Evolutionary conservation across 23 tunicate species (phyloP), one percentile per base, ranked within the genome.

Genomic region (Halocynthia aurantium): DNA sequence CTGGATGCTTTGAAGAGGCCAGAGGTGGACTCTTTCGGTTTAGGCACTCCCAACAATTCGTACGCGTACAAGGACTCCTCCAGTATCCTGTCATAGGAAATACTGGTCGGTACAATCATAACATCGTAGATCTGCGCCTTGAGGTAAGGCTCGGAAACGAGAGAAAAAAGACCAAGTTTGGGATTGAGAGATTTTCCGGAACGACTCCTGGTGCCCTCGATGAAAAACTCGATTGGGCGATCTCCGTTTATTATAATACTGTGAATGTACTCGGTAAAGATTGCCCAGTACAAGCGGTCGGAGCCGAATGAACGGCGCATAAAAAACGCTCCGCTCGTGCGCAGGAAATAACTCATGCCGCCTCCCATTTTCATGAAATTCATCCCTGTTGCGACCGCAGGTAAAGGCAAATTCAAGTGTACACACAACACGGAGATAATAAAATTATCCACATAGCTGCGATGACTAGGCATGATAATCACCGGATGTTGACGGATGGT

Each of bases 381-480:
- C 97, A 91, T 91, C 13, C 97, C 97, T 49, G 91, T 69, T 22
- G 97, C 97, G 57, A 91, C 85, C n/a, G 97, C 97, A 18, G 97
- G 97, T 12, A 91, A 75, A 22, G 97, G 97, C 53, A 91, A 53
- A 63, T 85, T 75, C 0, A 91, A 58, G 51, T 83, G 88, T 65
- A 91, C 89, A 76, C 88, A 91, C 10, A 85, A 74, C 5, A 91
- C 62, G 22, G 97, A 91, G 7, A 91, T 70, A 52, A 91, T 84
- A 6, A 85, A 55, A 81, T 85, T 85, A 57, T 91, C 97, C 97
- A 91, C 85, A 55, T 91, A 91, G 77, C 97, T 83, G 7, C 97
- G 84, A 77, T 91, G 97, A 69, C 91, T 91, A 7, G 97, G 97
- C 87, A 91, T 85, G 49, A 91, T 81, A 52, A 91, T 85, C 8